Base-by-base conservation (phyloP, 1,140 invertebrate species). In the Triops longicaudatus region DNA sequence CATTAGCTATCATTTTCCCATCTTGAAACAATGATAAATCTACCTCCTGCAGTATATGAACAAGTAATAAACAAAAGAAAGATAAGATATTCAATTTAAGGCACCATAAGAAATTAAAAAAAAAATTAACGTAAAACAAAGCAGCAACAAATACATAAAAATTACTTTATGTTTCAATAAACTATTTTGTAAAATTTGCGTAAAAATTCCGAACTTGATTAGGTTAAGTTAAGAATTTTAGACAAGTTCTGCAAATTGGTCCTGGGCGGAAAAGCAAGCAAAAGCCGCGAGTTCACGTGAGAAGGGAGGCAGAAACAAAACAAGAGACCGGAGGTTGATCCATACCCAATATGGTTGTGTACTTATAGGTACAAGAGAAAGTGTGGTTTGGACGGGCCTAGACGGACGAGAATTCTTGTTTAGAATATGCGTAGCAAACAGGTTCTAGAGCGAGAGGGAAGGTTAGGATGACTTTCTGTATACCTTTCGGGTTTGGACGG, bases 331-430 rank as follows among this genome's bases (percentile, higher is more conserved):
- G 11, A 63, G 14, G 14, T 63, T 63, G 50, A 63, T 63, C 17
- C 50, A 63, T 63, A 63, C 50, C 50, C 50, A 63, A 63, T n/a
- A 63, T 63, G 50, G 50, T n/a, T 63, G 50, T 63, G 50, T 63
- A 22, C n/a, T 63, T 63, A n/a, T 63, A 63, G 50, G 14, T 63
- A n/a, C 22, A 63, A 63, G 50, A 63, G 50, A 63, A 63, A 63
- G 50, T 63, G n/a, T 63, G 50, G 50, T 6, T 22, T 63, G n/a
- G 22, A 63, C 14, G n/a, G 50, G 50, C 50, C 50, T 63, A 63
- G 22, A 17, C 50, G 14, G 14, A 22, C 50, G 22, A 63, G 10
- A 17, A 4, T 63, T 63, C n/a, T 17, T n/a, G 22, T 11, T 0
- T 22, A 63, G 50, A 63, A 17, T 17, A 63, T 63, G 50, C 22